Conservation (phyloP, 2,888 invertebrate genomes). For the Heliothis peltigera region DNA sequence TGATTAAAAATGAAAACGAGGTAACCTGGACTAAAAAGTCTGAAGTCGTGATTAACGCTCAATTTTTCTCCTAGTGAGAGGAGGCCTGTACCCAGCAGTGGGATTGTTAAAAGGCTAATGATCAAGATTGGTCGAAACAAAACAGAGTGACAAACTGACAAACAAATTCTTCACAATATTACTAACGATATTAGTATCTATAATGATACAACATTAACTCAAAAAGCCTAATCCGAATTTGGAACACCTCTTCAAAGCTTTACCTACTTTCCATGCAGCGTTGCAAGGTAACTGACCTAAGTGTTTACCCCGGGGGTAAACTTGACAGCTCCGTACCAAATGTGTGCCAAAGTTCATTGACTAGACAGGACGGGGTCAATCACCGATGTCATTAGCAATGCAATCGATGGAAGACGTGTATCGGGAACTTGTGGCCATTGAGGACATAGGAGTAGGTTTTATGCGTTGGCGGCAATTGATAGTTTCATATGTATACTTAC, state of each 20-base stretch:
- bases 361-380: conserved; percentile 59
- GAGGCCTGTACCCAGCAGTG: too few relatives aligned
- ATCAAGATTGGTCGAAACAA: too few relatives aligned
- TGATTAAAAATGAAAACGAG: too few relatives aligned
- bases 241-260: conserved; percentile 22
- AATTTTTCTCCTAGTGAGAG: too few relatives aligned
- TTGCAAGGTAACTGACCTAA: conserved; percentile 66
- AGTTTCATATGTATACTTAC: background rate
- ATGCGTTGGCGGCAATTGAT: background rate
- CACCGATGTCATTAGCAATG: conserved; percentile 54
- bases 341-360: conserved; percentile 64
- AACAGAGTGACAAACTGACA: too few relatives aligned
- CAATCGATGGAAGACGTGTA: conserved; percentile 61
- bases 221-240: conserved; percentile 6
- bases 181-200: too few relatives aligned
- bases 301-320: conserved; percentile 76
- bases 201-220: background rate
- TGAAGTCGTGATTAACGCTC: too few relatives aligned
- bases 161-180: too few relatives aligned
- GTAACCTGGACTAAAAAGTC: too few relatives aligned
- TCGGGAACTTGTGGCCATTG: conserved; percentile 24
- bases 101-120: too few relatives aligned
- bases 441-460: conserved; percentile 24
- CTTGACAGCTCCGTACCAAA: conserved; percentile 68
- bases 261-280: conserved; percentile 46